phyloP scores from a whole-genome alignment of 2,797 vertebrate genomes.

The Tokudaia tokunoshimensis region DNA sequence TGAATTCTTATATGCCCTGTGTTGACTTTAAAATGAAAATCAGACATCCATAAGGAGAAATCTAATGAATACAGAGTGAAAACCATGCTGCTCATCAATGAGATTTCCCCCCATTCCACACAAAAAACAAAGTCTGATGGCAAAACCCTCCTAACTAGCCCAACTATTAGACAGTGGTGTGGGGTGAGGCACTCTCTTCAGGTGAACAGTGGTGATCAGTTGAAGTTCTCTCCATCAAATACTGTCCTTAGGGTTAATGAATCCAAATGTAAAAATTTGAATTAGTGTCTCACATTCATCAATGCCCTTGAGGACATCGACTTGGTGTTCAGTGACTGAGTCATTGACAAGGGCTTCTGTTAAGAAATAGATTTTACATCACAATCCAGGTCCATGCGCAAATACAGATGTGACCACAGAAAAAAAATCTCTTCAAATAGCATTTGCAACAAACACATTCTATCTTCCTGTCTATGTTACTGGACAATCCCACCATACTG shows the following conservation, averaged over 20 bases:
- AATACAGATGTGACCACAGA: not conserved
- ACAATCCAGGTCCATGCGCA: not conserved
- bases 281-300: conserved; percentile 33
- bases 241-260: not conserved
- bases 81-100: not conserved
- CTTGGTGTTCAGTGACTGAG: not conserved
- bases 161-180: not conserved
- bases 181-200: not conserved
- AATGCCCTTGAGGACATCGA: not conserved
- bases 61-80: not conserved
- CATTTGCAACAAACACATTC: not conserved
- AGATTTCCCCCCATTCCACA: not conserved
- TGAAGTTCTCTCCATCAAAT: not conserved
- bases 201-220: not conserved
- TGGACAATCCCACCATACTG: not conserved
- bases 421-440: not conserved
- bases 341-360: not conserved
- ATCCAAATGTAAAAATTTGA: not conserved
- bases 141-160: not conserved
- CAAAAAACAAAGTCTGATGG: not conserved
- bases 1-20: not conserved
- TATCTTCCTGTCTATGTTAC: not conserved
- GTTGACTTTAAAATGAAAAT: conserved; percentile 11
- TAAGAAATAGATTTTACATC: conserved; percentile 38
- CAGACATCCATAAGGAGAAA: not conserved